Conservation (phyloP, 2,797 vertebrate species). For the Lithobates sylvaticus region DNA sequence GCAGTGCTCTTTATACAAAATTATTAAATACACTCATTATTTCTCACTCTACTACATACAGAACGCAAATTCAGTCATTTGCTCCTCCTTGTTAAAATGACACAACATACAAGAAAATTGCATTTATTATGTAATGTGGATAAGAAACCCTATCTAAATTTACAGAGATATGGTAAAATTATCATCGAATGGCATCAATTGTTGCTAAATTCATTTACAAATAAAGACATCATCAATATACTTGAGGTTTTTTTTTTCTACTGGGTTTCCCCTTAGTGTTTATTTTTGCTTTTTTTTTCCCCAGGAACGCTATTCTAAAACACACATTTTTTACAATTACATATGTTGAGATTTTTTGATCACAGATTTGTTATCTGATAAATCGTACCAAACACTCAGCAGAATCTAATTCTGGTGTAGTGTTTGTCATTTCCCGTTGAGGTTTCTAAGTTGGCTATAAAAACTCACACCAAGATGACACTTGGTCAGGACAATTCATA, state of each 20-base stretch:
- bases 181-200: no score
- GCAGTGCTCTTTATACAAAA: no score
- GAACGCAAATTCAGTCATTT: no score
- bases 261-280: neutral
- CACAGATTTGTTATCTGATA: neutral
- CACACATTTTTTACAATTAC: neutral
- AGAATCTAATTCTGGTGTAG: neutral
- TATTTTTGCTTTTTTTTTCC: neutral
- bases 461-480: neutral
- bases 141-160: no score
- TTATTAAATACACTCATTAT: no score
- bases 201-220: no score
- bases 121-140: no score
- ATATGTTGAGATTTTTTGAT: neutral
- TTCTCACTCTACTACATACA: no score
- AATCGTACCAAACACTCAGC: neutral
- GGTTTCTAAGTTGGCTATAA: conserved; percentile 1
- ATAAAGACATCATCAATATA: neutral
- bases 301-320: neutral
- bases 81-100: no score
- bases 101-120: no score
- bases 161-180: no score
- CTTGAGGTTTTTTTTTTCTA: neutral
- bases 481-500: neutral
- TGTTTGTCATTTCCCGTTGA: neutral